Conservation (phyloP, 1,140 invertebrate species). For the Drosophila suzukii region DNA sequence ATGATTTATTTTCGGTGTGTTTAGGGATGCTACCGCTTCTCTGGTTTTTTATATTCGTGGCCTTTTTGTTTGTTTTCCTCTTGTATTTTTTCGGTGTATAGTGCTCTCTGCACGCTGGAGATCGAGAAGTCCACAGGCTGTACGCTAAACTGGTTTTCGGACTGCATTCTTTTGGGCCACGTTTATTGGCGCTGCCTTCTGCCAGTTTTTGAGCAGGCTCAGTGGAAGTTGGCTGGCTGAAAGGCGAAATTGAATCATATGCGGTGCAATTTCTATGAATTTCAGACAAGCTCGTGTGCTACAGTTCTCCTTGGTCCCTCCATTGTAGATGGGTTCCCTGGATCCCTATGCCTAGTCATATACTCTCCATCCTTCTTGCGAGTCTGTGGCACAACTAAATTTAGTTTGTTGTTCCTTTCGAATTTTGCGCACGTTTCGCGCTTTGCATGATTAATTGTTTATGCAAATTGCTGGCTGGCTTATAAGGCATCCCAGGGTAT, state of each 20-base stretch:
- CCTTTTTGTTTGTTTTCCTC: conserved; percentile 40
- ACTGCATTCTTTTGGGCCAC: conserved; percentile 81
- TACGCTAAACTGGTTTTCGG: conserved; percentile 80
- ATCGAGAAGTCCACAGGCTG: conserved; percentile 68
- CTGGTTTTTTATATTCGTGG: conserved; percentile 36
- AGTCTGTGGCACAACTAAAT: conserved; percentile 52
- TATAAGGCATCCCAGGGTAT: conserved; percentile 40
- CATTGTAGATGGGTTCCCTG: background rate
- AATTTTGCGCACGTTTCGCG: conserved; percentile 76
- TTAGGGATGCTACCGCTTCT: conserved; percentile 20
- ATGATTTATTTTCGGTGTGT: conserved; percentile 18
- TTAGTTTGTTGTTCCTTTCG: conserved; percentile 59
- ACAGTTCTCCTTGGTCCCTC: conserved; percentile 15
- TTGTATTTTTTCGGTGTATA: conserved; percentile 34
- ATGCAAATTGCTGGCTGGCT: conserved; percentile 75
- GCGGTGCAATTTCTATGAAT: conserved; percentile 66
- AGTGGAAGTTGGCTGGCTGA: conserved; percentile 33
- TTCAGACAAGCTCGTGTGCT: conserved; percentile 38
- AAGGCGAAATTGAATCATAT: conserved; percentile 80
- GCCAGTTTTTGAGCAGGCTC: conserved; percentile 38
- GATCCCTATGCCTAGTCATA: background rate
- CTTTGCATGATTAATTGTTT: conserved; percentile 82
- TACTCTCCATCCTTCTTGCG: background rate
- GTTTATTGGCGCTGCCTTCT: conserved; percentile 68
- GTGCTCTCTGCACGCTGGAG: conserved; percentile 39